phyloP scores from a whole-genome alignment of 2,888 invertebrate species.

The Brachyptera risi region DNA sequence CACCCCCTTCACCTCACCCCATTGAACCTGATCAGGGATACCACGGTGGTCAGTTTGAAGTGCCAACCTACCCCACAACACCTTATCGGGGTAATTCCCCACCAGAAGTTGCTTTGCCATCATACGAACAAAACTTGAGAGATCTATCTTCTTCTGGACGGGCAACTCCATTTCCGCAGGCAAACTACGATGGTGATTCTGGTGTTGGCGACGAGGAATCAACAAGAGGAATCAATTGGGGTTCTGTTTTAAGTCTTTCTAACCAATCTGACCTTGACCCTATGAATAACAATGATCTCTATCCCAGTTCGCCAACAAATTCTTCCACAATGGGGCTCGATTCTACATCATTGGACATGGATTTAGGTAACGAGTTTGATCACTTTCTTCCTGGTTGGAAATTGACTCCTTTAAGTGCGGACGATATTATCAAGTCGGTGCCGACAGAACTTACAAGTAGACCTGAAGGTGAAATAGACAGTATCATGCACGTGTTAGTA shows the following conservation, averaged over 20 bases:
- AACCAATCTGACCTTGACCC: conserved; percentile 84
- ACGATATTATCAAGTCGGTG: conserved; percentile 49
- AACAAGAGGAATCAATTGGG: conserved; percentile 84
- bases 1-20: conserved; percentile 46
- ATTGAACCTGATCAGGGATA: conserved; percentile 37
- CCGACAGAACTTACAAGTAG: conserved; percentile 37
- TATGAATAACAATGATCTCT: conserved; percentile 73
- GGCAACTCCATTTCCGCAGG: conserved; percentile 70
- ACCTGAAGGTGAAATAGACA: conserved; percentile 52
- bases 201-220: conserved; percentile 53
- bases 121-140: conserved; percentile 46
- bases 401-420: conserved; percentile 48
- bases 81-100: conserved; percentile 19
- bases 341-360: conserved; percentile 46
- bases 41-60: conserved; percentile 39
- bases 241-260: conserved; percentile 81
- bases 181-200: conserved; percentile 54
- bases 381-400: conserved; percentile 51
- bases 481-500: conserved; percentile 67
- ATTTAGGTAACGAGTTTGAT: conserved; percentile 55
- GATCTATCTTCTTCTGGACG: conserved; percentile 55
- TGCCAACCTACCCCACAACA: conserved; percentile 31
- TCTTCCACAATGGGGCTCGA: conserved; percentile 26
- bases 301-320: conserved; percentile 40
- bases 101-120: conserved; percentile 26